Conservation (phyloP, 2,797 vertebrate species). For the Protonibea diacanthus region DNA sequence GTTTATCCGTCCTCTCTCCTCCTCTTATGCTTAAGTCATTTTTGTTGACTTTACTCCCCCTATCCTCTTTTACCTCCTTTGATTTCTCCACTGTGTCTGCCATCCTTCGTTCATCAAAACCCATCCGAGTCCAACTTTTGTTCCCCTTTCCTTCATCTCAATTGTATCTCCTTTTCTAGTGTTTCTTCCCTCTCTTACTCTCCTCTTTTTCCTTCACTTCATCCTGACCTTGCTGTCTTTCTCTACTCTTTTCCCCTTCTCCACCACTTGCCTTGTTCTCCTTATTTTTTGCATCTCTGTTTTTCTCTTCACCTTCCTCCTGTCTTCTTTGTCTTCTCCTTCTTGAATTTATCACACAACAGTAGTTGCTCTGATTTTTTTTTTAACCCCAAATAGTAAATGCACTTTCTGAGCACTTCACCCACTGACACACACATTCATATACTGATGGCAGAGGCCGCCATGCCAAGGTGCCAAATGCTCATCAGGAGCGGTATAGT, state of each 20-base stretch:
- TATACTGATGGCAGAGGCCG: too few species aligned
- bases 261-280: not conserved
- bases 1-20: not conserved
- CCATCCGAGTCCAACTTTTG: not conserved
- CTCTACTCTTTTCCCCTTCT: not conserved
- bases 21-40: not conserved
- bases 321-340: not conserved
- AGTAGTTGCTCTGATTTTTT: not conserved
- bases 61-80: not conserved
- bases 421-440: too few species aligned
- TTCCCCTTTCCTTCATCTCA: not conserved
- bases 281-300: not conserved
- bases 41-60: too few species aligned
- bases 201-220: not conserved
- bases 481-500: too few species aligned
- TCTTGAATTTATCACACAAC: not conserved
- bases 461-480: too few species aligned
- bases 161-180: too few species aligned
- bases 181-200: too few species aligned
- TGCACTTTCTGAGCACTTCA: too few species aligned
- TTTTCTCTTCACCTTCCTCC: not conserved
- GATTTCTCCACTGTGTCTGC: not conserved
- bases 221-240: not conserved
- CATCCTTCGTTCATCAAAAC: not conserved
- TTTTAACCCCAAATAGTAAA: too few species aligned